Evolutionary conservation across 2,113 vertebrate genomes (phyloP).

Genomic region (Cnemophilus loriae): DNA sequence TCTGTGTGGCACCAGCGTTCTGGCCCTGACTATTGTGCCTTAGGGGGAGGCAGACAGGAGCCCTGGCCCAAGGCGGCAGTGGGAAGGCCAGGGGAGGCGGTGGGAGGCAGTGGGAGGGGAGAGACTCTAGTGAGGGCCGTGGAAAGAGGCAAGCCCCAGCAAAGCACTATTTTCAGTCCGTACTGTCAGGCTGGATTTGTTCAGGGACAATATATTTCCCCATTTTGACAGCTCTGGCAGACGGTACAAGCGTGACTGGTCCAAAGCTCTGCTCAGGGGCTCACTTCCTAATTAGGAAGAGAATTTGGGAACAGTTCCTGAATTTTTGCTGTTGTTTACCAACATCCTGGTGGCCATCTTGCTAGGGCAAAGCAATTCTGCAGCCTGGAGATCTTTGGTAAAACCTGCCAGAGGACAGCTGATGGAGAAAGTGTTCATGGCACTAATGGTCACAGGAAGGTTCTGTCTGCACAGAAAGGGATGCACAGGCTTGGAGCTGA

Average conservation of each 20-base stretch:
- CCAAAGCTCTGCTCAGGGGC: background rate
- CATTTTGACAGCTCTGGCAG: background rate
- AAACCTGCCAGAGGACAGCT: background rate
- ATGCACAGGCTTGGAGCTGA: background rate
- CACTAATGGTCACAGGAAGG: background rate
- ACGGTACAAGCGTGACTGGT: background rate
- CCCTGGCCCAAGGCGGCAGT: background rate
- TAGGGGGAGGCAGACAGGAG: background rate
- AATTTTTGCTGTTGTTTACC: background rate
- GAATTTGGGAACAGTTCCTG: background rate
- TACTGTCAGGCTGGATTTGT: background rate
- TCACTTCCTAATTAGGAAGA: slow-evolving; percentile 21
- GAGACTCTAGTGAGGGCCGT: accelerated
- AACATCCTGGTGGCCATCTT: background rate
- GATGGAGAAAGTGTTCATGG: background rate
- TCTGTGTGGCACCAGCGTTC: background rate
- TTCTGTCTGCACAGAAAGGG: background rate
- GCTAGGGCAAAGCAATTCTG: background rate
- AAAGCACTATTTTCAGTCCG: background rate
- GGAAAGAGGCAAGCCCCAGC: background rate
- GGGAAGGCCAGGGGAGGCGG: accelerated
- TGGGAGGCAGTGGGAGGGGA: background rate
- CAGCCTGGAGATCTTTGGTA: background rate
- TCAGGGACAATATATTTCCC: background rate
- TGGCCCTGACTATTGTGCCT: background rate